Base-by-base conservation (phyloP, 2,113 vertebrate species). In the Cephalopholis sonnerati region DNA sequence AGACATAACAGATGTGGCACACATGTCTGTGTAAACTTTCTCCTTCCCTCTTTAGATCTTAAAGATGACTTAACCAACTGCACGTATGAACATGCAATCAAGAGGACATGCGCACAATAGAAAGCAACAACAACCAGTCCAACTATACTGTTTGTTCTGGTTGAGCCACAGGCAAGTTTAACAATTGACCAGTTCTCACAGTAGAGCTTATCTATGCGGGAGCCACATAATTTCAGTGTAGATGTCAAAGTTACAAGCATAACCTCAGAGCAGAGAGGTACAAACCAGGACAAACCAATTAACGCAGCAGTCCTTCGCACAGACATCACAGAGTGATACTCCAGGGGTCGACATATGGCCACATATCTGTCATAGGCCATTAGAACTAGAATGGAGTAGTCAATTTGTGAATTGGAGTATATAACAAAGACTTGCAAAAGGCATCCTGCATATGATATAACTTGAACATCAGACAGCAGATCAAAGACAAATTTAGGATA, bases 161-260 rank as follows among this genome's bases (percentile, higher is more conserved):
- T 7, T 20, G 66, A 32, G 54, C 27, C 12, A 36, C 90, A 90
- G n/a, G 82, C 48, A 41, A 92, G 88, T 77, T 88, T 81, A 29
- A 88, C 55, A n/a, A 90, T 10, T 25, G 82, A 53, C 86, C 88
- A 92, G 84, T 91, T 91, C n/a, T 88, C 88, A 72, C 90, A 91
- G 13, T 88, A 91, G 10, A 90, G 55, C 57, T 90, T 91, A 0
- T 83, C 2, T 25, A 91, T 88, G 18, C 24, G 18, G 2, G 53
- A 88, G 57, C 88, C 82, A 70, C 90, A 91, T 67, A 90, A 44
- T 48, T 39, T 50, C 18, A 90, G 18, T 24, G 1, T 68, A 18
- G 86, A 81, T 5, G 78, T 76, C n/a, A 83, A 32, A 7, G 2
- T n/a, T 5, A 75, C 0, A 1, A 81, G 0, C 0, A 81, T 0